These are phyloP conservation scores for Drosophila dives DNA, from an alignment of 2,888 invertebrate species.

Conservation along the genomic window DNA sequence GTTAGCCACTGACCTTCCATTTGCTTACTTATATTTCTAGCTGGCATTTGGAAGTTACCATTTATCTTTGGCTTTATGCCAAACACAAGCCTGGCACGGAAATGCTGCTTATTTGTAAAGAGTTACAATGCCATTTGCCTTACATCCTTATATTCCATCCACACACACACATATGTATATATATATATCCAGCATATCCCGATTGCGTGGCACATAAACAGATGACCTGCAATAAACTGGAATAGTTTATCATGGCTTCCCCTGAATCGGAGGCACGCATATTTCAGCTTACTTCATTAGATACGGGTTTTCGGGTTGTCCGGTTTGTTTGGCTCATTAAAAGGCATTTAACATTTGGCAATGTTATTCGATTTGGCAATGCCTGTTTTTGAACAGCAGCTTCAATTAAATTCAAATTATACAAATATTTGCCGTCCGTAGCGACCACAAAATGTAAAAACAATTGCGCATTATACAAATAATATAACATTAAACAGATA, in stretches of 20 bases:
- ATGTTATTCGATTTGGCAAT: slow-evolving; percentile 19
- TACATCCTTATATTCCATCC: slow-evolving; percentile 4
- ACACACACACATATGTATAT: background rate
- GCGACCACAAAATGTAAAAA: slow-evolving; percentile 63
- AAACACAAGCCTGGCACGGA: slow-evolving; percentile 67
- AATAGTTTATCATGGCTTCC: slow-evolving; percentile 56
- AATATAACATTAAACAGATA: slow-evolving; percentile 18
- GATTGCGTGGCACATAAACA: slow-evolving; percentile 31
- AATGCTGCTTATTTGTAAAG: slow-evolving; percentile 78
- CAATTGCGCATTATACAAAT: slow-evolving; percentile 70
- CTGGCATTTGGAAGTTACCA: slow-evolving; percentile 74
- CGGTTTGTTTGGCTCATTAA: slow-evolving; percentile 47
- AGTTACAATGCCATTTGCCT: slow-evolving; percentile 56
- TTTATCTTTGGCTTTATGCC: slow-evolving; percentile 79
- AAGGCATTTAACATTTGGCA: slow-evolving; percentile 36
- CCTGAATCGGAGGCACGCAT: slow-evolving; percentile 34
- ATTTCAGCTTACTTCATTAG: slow-evolving; percentile 69
- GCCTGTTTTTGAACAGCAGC: slow-evolving; percentile 7
- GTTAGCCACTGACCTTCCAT: slow-evolving; percentile 57
- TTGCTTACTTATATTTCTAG: slow-evolving; percentile 60
- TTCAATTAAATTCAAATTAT: slow-evolving; percentile 46
- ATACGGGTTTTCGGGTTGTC: background rate
- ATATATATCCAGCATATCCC: slow-evolving; percentile 6
- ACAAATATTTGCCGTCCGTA: slow-evolving; percentile 39
- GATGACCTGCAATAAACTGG: slow-evolving; percentile 72